A percentile compares a stretch with the other conserved stretches of the same genome.
These are phyloP conservation scores for Bombyx huttoni DNA, from an alignment of 2,888 invertebrate species.

Conservation along the genomic window DNA sequence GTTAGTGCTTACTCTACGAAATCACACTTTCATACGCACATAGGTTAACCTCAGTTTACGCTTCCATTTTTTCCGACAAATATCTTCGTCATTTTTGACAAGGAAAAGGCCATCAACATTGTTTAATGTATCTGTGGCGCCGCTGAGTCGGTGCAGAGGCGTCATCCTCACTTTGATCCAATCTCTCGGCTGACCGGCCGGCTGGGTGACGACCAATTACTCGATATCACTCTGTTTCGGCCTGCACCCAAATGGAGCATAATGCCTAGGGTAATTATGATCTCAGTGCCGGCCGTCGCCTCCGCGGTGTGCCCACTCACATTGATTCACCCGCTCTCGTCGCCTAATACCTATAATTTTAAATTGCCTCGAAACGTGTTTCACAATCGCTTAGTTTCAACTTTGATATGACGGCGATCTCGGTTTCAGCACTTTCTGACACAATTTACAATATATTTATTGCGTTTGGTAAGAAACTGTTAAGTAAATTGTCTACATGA, in stretches of 20 bases:
- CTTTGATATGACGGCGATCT: not conserved
- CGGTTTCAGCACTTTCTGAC: not conserved
- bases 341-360: constrained; percentile 41
- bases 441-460: not conserved
- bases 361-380: constrained; percentile 42
- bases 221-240: constrained; percentile 65
- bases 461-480: not conserved
- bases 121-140: constrained; percentile 64
- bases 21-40: constrained; percentile 57
- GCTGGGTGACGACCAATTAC: constrained; percentile 67
- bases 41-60: constrained; percentile 60
- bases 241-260: constrained; percentile 64
- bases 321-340: constrained; percentile 36
- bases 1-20: constrained; percentile 47
- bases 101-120: constrained; percentile 70
- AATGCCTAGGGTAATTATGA: constrained; percentile 71
- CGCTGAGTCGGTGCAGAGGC: constrained; percentile 45
- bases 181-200: constrained; percentile 35
- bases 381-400: constrained; percentile 4
- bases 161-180: constrained; percentile 60
- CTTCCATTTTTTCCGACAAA: constrained; percentile 62
- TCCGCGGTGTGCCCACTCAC: constrained; percentile 23
- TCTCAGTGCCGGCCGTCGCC: constrained; percentile 34
- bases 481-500: no score
- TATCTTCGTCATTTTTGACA: constrained; percentile 73